Evolutionary conservation across 2,113 vertebrate genomes (phyloP).

Genomic region (Spermophilus dauricus): DNA sequence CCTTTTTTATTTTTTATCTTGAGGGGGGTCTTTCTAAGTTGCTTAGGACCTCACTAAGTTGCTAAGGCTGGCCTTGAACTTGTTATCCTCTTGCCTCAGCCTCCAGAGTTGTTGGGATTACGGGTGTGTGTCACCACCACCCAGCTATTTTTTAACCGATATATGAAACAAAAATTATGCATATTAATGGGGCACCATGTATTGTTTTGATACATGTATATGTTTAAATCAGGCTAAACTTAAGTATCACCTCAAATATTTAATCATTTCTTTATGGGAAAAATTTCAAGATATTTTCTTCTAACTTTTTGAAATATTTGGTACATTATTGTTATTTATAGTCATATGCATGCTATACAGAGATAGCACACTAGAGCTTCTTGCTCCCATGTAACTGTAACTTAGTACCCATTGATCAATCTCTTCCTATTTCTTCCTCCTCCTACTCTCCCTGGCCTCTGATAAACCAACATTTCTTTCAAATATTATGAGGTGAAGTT

Average conservation of each 20-base stretch:
- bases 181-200: not conserved
- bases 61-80: not conserved
- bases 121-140: not conserved
- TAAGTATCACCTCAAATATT: not conserved
- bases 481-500: not conserved
- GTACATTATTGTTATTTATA: too few species aligned
- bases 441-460: not conserved
- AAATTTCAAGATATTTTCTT: not conserved
- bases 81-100: not conserved
- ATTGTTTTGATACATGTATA: not conserved
- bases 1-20: not conserved
- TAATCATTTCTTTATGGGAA: not conserved
- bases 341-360: too few species aligned
- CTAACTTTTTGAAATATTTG: not conserved
- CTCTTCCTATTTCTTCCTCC: not conserved
- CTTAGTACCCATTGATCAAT: not conserved
- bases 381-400: too few species aligned
- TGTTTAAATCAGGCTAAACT: not conserved
- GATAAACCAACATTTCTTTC: not conserved
- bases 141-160: not conserved
- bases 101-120: not conserved
- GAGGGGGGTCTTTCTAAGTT: not conserved
- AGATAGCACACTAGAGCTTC: too few species aligned
- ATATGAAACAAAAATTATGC: not conserved
- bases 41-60: not conserved